A percentile compares a stretch with the other conserved stretches of the same genome.
phyloP scores from a whole-genome alignment of 1,140 invertebrate species.

The Cataglyphis hispanica region DNA sequence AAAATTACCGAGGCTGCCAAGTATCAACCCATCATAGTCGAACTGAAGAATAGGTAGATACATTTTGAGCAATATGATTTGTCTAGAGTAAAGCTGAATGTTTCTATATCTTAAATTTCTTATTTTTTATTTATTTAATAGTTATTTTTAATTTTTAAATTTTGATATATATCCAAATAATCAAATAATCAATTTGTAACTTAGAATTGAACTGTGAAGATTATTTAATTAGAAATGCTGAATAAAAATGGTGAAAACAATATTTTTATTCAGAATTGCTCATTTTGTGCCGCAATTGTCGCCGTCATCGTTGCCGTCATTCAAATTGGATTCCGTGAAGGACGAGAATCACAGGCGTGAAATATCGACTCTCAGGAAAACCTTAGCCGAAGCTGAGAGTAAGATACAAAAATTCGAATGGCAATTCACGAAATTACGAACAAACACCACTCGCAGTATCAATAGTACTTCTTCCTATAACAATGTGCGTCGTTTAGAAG shows the following conservation, averaged over 20 bases:
- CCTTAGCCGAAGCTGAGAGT: constrained; percentile 78
- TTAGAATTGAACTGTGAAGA: not conserved
- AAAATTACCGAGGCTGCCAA: constrained; percentile 77
- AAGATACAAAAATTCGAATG: constrained; percentile 78
- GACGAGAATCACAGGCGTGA: constrained; percentile 79
- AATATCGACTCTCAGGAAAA: constrained; percentile 76
- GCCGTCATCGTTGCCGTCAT: constrained; percentile 34
- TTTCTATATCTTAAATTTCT: not conserved
- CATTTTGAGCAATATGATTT: not conserved
- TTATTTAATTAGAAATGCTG: not conserved
- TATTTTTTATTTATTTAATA: not conserved
- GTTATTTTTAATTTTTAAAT: not conserved
- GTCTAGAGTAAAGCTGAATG: not conserved
- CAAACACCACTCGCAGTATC: constrained; percentile 58
- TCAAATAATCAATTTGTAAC: not conserved
- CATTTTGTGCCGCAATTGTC: constrained; percentile 59
- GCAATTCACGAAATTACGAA: constrained; percentile 72
- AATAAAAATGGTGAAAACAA: not conserved
- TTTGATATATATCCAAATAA: not conserved
- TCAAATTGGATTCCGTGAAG: constrained; percentile 76
- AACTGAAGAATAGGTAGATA: constrained; percentile 76
- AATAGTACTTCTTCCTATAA: constrained; percentile 43
- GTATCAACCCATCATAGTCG: constrained; percentile 78
- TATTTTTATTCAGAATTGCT: constrained; percentile 70
- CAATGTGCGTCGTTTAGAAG: constrained; percentile 74